Evolutionary conservation across 2,888 invertebrate species (phyloP).

Genomic region (Coelinius sp.): DNA sequence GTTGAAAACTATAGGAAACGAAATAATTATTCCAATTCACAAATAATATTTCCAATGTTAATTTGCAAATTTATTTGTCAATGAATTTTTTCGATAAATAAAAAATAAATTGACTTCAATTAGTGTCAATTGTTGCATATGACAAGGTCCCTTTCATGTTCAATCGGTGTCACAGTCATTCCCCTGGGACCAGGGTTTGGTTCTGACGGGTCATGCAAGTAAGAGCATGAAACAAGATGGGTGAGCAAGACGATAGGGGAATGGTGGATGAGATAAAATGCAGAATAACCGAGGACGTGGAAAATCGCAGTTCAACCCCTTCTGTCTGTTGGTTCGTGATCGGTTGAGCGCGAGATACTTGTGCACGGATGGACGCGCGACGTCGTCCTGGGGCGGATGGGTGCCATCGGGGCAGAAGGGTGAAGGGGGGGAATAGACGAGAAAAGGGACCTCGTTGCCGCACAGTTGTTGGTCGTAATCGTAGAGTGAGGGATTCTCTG

Average conservation of each 20-base stretch:
- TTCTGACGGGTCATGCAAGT: neutral
- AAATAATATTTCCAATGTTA: no score
- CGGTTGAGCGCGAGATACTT: constrained; percentile 21
- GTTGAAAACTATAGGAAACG: no score
- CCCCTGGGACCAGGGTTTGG: neutral
- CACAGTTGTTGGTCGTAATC: constrained; percentile 2
- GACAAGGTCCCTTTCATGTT: neutral
- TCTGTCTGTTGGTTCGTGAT: constrained; percentile 10
- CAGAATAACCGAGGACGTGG: constrained; percentile 28
- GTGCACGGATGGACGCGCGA: constrained; percentile 26
- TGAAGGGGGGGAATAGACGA: neutral
- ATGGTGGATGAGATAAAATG: constrained; percentile 3
- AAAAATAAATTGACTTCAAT: neutral
- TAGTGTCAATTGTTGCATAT: neutral
- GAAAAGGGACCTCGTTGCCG: constrained; percentile 9
- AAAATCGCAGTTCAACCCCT: constrained; percentile 26
- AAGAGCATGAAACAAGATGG: neutral
- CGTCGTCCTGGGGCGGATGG: constrained; percentile 1
- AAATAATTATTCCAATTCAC: no score
- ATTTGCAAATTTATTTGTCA: neutral
- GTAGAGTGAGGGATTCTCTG: constrained; percentile 1
- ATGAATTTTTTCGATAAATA: neutral
- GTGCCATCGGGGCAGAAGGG: neutral
- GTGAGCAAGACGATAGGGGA: constrained; percentile 5
- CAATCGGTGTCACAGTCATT: neutral